phyloP scores from a whole-genome alignment of 2,888 invertebrate genomes.

The Brenthis hecate region DNA sequence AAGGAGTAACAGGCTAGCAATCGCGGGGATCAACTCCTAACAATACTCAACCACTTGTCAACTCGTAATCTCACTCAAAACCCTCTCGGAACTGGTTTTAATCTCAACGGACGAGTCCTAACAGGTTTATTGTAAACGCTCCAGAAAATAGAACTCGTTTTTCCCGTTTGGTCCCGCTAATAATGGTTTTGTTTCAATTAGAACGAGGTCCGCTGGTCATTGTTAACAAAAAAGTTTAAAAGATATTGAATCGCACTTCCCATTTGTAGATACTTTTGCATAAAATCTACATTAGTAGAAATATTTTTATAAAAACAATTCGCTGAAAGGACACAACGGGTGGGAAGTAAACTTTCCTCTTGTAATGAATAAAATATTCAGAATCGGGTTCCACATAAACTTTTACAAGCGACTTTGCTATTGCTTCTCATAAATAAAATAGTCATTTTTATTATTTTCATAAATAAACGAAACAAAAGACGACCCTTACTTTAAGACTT shows the following conservation, averaged over 20 bases:
- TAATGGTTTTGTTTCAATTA: conserved; percentile 51
- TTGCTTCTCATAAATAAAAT: conserved; percentile 23
- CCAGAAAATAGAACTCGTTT: conserved; percentile 44
- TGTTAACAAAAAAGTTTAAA: conserved; percentile 43
- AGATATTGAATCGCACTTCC: conserved; percentile 41
- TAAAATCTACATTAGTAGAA: conserved; percentile 46
- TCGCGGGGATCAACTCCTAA: conserved; percentile 47
- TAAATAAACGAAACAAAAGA: not conserved
- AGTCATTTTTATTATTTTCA: conserved; percentile 17
- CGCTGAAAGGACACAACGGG: conserved; percentile 33
- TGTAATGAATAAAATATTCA: conserved; percentile 36
- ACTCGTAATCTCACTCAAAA: conserved; percentile 55
- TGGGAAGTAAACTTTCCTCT: conserved; percentile 28
- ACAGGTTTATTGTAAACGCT: conserved; percentile 47
- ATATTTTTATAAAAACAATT: conserved; percentile 41
- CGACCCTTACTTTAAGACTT: no score
- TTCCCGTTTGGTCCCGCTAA: conserved; percentile 46
- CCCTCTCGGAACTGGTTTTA: conserved; percentile 39
- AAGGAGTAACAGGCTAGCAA: conserved; percentile 41
- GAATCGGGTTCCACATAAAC: conserved; percentile 28
- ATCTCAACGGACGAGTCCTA: conserved; percentile 46
- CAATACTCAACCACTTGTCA: conserved; percentile 61
- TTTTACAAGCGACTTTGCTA: conserved; percentile 23
- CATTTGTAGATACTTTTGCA: conserved; percentile 44
- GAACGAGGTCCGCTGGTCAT: conserved; percentile 43